Evolutionary conservation across 2,888 invertebrate species (phyloP).

Genomic region (Tetheella fluctuosa): DNA sequence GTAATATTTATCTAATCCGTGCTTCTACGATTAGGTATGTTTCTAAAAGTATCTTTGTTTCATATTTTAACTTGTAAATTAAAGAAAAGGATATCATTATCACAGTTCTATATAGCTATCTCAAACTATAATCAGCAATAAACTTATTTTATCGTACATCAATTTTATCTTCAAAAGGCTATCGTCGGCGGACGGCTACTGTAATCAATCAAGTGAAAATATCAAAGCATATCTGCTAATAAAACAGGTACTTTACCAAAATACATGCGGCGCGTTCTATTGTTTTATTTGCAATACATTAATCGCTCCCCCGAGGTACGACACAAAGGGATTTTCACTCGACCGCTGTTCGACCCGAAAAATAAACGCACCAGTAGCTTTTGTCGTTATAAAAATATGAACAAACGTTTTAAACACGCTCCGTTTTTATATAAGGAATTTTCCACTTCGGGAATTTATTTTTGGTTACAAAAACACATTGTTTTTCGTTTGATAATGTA

Average conservation of each 20-base stretch:
- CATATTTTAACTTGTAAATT: too few relatives aligned
- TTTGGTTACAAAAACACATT: constrained; percentile 24
- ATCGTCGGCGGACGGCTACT: background rate
- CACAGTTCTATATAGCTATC: background rate
- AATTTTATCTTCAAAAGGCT: constrained; percentile 1
- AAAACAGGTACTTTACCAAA: background rate
- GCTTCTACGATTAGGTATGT: too few relatives aligned
- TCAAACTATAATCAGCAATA: background rate
- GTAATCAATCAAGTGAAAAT: constrained; percentile 1
- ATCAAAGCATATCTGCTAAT: background rate
- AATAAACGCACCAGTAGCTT: constrained; percentile 32
- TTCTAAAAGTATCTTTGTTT: too few relatives aligned
- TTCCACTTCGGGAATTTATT: constrained; percentile 28
- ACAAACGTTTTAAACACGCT: constrained; percentile 17
- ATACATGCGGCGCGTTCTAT: constrained; percentile 4
- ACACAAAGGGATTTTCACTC: constrained; percentile 24
- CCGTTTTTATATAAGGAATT: constrained; percentile 28
- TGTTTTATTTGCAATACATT: constrained; percentile 20
- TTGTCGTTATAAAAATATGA: constrained; percentile 31
- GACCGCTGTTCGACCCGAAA: constrained; percentile 17
- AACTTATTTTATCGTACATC: background rate
- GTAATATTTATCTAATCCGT: too few relatives aligned
- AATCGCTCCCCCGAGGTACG: constrained; percentile 15
- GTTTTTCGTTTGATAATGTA: constrained; percentile 22
- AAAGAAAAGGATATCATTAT: too few relatives aligned